Conservation (phyloP, 2,113 vertebrate genomes). For the Montifringilla adamsi region DNA sequence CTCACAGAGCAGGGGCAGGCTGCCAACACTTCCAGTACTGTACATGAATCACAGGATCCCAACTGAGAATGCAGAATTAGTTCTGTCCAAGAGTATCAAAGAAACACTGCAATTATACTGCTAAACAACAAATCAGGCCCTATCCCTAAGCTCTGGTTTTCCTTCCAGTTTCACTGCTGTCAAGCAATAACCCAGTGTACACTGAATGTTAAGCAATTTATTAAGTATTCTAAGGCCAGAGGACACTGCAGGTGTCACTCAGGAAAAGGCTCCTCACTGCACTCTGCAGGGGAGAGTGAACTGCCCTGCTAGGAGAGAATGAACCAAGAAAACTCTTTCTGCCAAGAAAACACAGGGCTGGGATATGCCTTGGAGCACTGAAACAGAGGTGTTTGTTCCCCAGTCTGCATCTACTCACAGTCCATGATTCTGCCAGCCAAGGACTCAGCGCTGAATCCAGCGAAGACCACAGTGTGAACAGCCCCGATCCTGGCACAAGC, state of each 20-base stretch:
- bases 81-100: not conserved
- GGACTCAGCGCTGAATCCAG: slow-evolving; percentile 89
- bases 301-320: not conserved
- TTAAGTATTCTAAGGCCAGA: not conserved
- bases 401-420: slow-evolving; percentile 73
- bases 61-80: not conserved
- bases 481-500: slow-evolving; percentile 89
- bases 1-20: not conserved
- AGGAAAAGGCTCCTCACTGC: not conserved
- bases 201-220: not conserved
- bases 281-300: not conserved
- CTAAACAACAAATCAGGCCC: not conserved
- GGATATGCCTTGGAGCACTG: not conserved
- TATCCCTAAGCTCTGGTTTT: not conserved
- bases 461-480: slow-evolving; percentile 87
- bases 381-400: not conserved
- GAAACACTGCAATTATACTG: not conserved
- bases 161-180: not conserved
- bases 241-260: not conserved
- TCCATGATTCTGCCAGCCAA: slow-evolving; percentile 87
- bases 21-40: not conserved
- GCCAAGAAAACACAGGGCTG: not conserved
- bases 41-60: not conserved
- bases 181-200: not conserved
- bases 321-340: not conserved